A percentile compares a stretch with the other conserved stretches of the same genome.
phyloP scores from a whole-genome alignment of 2,797 vertebrate genomes.

The Crocidura indochinensis region DNA sequence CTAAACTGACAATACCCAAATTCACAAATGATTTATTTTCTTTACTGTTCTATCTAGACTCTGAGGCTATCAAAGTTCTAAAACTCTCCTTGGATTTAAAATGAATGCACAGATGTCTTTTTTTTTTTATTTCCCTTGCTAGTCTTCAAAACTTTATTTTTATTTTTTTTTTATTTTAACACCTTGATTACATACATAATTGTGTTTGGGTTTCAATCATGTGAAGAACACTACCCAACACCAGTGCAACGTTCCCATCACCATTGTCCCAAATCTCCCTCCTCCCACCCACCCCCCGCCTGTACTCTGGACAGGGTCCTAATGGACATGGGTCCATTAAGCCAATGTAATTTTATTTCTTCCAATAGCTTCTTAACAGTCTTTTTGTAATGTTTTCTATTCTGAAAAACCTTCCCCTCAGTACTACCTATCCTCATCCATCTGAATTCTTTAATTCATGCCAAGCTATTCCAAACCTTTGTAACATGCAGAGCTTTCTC shows the following conservation, averaged over 20 bases:
- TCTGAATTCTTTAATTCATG: conserved; percentile 21
- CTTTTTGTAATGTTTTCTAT: conserved; percentile 29
- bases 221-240: too few species aligned
- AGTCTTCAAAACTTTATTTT: too few species aligned
- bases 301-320: too few species aligned
- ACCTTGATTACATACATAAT: too few species aligned
- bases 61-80: background rate
- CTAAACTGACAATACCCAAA: background rate
- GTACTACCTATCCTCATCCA: background rate
- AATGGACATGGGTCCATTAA: conserved; percentile 36
- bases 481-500: background rate
- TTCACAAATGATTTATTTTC: conserved; percentile 7
- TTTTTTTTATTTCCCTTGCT: too few species aligned
- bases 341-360: conserved; percentile 17
- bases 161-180: too few species aligned
- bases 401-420: conserved; percentile 22
- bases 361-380: conserved; percentile 38
- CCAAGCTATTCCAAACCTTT: background rate
- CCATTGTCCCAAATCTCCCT: too few species aligned
- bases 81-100: background rate
- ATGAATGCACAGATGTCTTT: background rate
- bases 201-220: too few species aligned
- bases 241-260: too few species aligned
- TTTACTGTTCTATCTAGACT: background rate
- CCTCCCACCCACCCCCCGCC: too few species aligned